phyloP scores from a whole-genome alignment of 2,797 vertebrate species.

The Lates japonicus region DNA sequence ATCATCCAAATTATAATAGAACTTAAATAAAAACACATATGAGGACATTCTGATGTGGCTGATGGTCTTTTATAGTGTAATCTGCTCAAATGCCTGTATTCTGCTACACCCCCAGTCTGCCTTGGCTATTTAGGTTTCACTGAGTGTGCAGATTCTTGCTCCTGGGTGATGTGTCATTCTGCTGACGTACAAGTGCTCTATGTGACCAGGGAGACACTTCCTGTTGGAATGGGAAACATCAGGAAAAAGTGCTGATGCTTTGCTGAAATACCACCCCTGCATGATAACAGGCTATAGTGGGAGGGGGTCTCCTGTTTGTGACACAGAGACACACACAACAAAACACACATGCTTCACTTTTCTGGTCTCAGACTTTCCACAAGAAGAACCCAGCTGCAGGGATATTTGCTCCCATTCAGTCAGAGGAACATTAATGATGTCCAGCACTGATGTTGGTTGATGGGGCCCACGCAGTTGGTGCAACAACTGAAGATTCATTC shows the following conservation, averaged over 20 bases:
- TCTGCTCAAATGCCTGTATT: conserved; percentile 26
- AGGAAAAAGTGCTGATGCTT: conserved; percentile 11
- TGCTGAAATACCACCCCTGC: neutral
- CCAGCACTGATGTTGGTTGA: too few relatives aligned
- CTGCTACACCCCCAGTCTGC: conserved; percentile 3
- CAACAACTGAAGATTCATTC: too few relatives aligned
- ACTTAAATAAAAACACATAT: too few relatives aligned
- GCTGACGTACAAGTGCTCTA: conserved; percentile 46
- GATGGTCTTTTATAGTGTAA: neutral
- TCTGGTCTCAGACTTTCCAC: too few relatives aligned
- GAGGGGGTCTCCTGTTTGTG: neutral
- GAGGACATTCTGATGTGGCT: neutral
- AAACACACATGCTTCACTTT: neutral
- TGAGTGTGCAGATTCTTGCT: conserved; percentile 39
- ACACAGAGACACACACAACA: neutral
- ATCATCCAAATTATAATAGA: neutral
- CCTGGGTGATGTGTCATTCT: conserved; percentile 21
- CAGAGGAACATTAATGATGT: too few relatives aligned
- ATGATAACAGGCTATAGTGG: conserved; percentile 1
- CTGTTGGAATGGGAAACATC: conserved; percentile 1
- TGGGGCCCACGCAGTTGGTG: too few relatives aligned
- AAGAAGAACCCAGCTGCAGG: too few relatives aligned
- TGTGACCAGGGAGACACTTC: conserved; percentile 33
- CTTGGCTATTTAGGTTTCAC: conserved; percentile 40
- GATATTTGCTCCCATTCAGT: too few relatives aligned